These are phyloP conservation scores for Anniella stebbinsi DNA, from an alignment of 2,797 vertebrate species.

Conservation along the genomic window DNA sequence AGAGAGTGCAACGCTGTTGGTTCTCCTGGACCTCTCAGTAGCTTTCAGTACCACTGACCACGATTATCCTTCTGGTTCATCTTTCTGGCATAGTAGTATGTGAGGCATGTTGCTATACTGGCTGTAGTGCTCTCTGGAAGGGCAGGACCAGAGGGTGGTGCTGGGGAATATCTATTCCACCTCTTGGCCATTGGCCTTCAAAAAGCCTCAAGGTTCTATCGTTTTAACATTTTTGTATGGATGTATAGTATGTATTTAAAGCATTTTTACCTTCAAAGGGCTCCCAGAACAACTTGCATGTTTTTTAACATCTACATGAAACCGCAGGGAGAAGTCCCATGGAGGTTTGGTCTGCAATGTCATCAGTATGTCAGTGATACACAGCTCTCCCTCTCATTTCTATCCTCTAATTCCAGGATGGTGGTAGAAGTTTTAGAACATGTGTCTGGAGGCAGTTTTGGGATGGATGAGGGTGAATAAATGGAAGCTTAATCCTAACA, in stretches of 20 bases:
- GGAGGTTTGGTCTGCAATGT: neutral
- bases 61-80: neutral
- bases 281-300: neutral
- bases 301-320: neutral
- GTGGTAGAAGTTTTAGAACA: neutral
- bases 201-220: neutral
- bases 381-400: neutral
- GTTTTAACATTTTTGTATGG: too few relatives aligned
- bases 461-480: neutral
- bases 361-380: neutral
- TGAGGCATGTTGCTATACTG: neutral
- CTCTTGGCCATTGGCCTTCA: neutral
- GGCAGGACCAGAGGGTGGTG: neutral
- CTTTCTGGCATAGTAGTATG: neutral
- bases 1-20: neutral
- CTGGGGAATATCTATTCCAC: neutral
- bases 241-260: too few relatives aligned
- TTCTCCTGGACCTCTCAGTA: neutral
- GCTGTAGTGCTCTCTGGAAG: neutral
- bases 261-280: neutral
- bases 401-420: too few relatives aligned
- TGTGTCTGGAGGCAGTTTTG: neutral
- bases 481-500: neutral
- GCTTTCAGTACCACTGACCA: neutral
- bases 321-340: neutral